Base-by-base conservation (phyloP, 2,888 invertebrate genomes). In the Syrphus vitripennis region DNA sequence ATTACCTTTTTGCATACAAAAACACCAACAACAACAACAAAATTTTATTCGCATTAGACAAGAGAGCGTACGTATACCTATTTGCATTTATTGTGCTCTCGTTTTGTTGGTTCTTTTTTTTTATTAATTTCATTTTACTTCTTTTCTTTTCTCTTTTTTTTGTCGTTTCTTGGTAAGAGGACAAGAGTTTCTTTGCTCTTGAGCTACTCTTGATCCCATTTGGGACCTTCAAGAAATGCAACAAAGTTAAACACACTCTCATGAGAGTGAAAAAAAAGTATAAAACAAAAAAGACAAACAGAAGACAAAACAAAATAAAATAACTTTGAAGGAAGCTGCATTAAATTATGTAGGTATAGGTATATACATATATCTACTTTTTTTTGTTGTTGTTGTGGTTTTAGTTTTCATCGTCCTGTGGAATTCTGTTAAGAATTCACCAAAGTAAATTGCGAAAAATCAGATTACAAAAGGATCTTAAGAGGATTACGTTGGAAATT, bases 181-280 rank as follows among this genome's bases (percentile, higher is more conserved):
- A 48, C 10, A 12, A 31, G 16, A 40, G 31, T 50, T 72, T 53
- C 67, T 71, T 53, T 80, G 55, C 67, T 80, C 76, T 72, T 84
- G 76, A 71, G 80, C 59, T 42, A 59, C 59, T 71, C 84, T 71
- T 72, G 81, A 81, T 81, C 80, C 75, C 83, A 67, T 34, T 84
- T 67, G 80, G 34, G 55, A 71, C 31, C 40, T 42, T 57, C 57
- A 65, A 75, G 45, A 77, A 75, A 61, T 59, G 71, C 72, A 84
- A 84, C 71, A 76, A 80, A 76, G 71, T 81, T 84, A 77, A 72
- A 80, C 71, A 81, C 80, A 76, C 57, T 84, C 69, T 72, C 76
- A 72, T 40, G 40, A 31, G 69, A 37, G 21, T 31, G 67, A 81
- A 71, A 50, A 57, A 67, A 80, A n/a, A n/a, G n/a, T n/a, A n/a